phyloP scores from a whole-genome alignment of 1,140 invertebrate species.

The Pectinophora gossypiella region DNA sequence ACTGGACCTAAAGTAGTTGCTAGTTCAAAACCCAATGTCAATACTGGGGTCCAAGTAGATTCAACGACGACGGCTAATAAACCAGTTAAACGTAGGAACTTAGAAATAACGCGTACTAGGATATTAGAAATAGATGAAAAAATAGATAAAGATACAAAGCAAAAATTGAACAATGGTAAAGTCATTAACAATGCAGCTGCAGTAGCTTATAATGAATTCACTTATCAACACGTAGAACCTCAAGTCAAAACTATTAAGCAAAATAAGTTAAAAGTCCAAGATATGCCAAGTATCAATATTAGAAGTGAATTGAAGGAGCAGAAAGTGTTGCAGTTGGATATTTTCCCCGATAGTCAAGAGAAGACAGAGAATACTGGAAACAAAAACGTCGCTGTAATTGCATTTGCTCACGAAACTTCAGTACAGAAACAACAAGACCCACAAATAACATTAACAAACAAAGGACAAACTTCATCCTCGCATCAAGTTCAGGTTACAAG shows the following conservation, averaged over 20 bases:
- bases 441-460: background rate
- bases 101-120: slow-evolving; percentile 42
- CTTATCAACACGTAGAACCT: slow-evolving; percentile 40
- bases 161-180: slow-evolving; percentile 32
- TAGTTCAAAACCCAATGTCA: slow-evolving; percentile 23
- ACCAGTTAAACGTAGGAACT: slow-evolving; percentile 30
- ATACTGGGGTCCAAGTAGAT: slow-evolving; percentile 31
- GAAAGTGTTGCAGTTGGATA: slow-evolving; percentile 66
- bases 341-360: slow-evolving; percentile 40
- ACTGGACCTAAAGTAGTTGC: slow-evolving; percentile 11
- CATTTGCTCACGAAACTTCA: slow-evolving; percentile 36
- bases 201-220: slow-evolving; percentile 49
- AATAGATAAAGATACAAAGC: slow-evolving; percentile 16
- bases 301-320: slow-evolving; percentile 67
- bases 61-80: slow-evolving; percentile 22
- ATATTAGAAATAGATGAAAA: slow-evolving; percentile 42
- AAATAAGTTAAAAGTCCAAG: slow-evolving; percentile 50
- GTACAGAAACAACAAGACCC: slow-evolving; percentile 2
- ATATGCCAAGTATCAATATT: slow-evolving; percentile 68
- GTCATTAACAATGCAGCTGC: slow-evolving; percentile 16
- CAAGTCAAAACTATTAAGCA: slow-evolving; percentile 18
- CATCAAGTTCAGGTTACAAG: slow-evolving; percentile 11
- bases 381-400: slow-evolving; percentile 53
- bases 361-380: slow-evolving; percentile 9
- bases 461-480: slow-evolving; percentile 1